Base-by-base conservation (phyloP, 1,140 invertebrate species). In the Triops longicaudatus region DNA sequence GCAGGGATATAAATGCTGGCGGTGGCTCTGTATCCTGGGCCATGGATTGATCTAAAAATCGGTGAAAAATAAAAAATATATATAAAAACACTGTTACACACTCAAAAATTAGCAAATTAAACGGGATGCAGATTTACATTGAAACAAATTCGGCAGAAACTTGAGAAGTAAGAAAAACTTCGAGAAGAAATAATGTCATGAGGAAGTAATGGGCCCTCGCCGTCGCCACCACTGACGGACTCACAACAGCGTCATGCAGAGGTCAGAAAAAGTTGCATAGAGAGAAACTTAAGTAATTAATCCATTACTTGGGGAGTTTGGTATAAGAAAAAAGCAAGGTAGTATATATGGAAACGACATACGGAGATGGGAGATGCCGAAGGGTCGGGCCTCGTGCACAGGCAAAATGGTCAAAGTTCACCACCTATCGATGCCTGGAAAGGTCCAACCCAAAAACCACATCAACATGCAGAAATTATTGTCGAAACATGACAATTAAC, bases 391-490 rank as follows among this genome's bases (percentile, higher is more conserved):
- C 50, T 63, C 50, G 50, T 63, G 50, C 50, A 63, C 50, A 63
- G 50, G 50, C 50, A 63, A 63, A 63, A 63, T 63, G 50, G 50
- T 63, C 50, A 63, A 63, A 63, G 50, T 63, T 63, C 50, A 63
- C 50, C 50, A 63, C 50, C 50, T 63, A 63, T 63, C 50, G 50
- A 63, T 63, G 50, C 50, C 50, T 63, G 50, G 50, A 63, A 63
- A 63, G 50, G 50, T 63, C 50, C 50, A 63, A 63, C 50, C 50
- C 50, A 63, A 63, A 63, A 63, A 63, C 50, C 50, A 63, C 50
- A 63, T 63, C 50, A 63, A 63, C 50, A 63, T 63, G 50, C 50
- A 63, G 50, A 63, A 63, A 63, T 63, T 63, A 63, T 63, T 63
- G 50, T 63, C 50, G 17, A 63, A 63, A 63, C 50, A 63, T 63